phyloP scores from a whole-genome alignment of 2,113 vertebrate species.

The Calidris pygmaea region DNA sequence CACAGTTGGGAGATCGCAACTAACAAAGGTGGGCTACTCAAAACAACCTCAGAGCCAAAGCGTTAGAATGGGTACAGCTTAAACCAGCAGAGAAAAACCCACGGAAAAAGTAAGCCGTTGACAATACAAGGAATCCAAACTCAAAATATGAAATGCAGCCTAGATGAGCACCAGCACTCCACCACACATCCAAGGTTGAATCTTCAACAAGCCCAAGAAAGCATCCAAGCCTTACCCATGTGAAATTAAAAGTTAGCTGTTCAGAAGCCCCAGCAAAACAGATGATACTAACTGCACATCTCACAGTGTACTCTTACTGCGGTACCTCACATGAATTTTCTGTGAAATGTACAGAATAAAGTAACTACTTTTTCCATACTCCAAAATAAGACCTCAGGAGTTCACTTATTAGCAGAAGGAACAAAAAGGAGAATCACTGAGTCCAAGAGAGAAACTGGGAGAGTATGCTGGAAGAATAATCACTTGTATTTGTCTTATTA shows the following conservation, averaged over 20 bases:
- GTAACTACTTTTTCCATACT: not conserved
- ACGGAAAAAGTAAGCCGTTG: rapidly evolving
- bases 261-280: not conserved
- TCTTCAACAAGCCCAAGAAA: not conserved
- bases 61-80: rapidly evolving
- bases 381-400: not conserved
- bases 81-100: not conserved
- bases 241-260: rapidly evolving
- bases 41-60: not conserved
- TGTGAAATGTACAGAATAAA: not conserved
- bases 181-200: not conserved
- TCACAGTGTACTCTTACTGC: rapidly evolving
- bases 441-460: not conserved
- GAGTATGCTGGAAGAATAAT: not conserved
- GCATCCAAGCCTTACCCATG: not conserved
- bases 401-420: not conserved
- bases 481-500: not conserved
- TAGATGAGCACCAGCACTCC: not conserved
- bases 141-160: not conserved
- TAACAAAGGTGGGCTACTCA: not conserved
- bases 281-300: not conserved
- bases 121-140: not conserved
- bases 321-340: not conserved
- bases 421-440: not conserved
- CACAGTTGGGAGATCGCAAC: rapidly evolving